Base-by-base conservation (phyloP, 2,888 invertebrate species). In the Druceiella hillmani region DNA sequence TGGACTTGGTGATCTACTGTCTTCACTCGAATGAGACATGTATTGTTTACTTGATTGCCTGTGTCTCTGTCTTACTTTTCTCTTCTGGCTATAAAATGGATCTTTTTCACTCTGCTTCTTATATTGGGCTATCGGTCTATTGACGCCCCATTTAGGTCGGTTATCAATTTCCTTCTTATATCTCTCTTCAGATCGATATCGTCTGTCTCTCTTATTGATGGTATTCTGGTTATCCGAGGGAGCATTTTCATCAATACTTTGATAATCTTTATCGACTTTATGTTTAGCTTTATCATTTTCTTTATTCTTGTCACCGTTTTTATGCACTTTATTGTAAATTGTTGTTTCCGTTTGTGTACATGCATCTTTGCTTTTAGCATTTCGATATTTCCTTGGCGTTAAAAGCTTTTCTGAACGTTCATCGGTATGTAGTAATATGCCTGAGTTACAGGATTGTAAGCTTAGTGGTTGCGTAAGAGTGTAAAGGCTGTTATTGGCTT, bases 71-170 rank as follows among this genome's bases (percentile, higher is more conserved):
- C 81, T 67, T 36, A 81, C 62, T 59, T 85, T 83, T 44, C 80
- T 67, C 55, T 81, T 76, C 58, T 81, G 81, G 43, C 80, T 78
- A 52, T 87, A 88, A 57, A 87, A 80, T 1, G 87, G 87, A 66
- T 91, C 91, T 53, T 90, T 86, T 58, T 91, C 91, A 54, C 90
- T 90, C 62, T 91, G 90, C 55, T 90, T 90, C 41, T 89, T 76
- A 55, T 90, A 91, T 52, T 87, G 82, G 6, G 85, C 85, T 14
- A 81, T 81, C 3, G 89, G 88, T 46, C 81, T 71, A 51, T 83
- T 84, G 2, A 79, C 84, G 26, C 83, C 79, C 87, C 87, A 81
- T 62, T 87, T 78, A 7, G 83, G 80, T 39, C 86, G 70, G 58
- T 77, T 76, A 55, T 77, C 77, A 51, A 79, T 64, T 52, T 69